Evolutionary conservation across 2,113 vertebrate species (phyloP).

Genomic region (Panthera uncia): DNA sequence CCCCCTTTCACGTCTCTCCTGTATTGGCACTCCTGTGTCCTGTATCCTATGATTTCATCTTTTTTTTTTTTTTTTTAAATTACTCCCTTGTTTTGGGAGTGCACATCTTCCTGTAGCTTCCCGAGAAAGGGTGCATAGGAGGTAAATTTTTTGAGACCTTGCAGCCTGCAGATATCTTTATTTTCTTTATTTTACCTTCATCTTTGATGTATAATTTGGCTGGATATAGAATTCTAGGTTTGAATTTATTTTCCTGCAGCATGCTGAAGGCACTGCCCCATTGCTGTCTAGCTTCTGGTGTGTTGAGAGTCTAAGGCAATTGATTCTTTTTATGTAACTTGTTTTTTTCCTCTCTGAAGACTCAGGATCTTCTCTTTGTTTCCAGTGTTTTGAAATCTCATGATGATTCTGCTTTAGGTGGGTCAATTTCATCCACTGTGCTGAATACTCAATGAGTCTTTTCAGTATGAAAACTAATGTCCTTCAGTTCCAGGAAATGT

Average conservation of each 20-base stretch:
- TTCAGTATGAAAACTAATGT: neutral
- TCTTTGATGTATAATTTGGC: conserved; percentile 12
- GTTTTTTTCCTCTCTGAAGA: conserved; percentile 40
- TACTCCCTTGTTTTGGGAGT: neutral
- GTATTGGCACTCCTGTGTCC: neutral
- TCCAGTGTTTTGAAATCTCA: conserved; percentile 22
- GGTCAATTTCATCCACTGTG: neutral
- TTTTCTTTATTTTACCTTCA: neutral
- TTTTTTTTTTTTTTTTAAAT: neutral
- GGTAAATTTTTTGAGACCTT: conserved; percentile 13
- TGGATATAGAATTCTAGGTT: conserved; percentile 23
- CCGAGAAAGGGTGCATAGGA: conserved; percentile 50
- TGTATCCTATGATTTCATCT: neutral
- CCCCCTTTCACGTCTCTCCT: neutral
- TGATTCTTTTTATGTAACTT: conserved; percentile 8
- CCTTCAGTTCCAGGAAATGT: conserved; percentile 36
- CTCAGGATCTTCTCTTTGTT: conserved; percentile 47
- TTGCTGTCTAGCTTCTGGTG: neutral
- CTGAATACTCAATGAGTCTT: neutral
- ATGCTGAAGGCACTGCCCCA: neutral
- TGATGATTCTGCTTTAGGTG: conserved; percentile 2
- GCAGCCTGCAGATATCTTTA: neutral
- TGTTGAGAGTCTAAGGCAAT: neutral
- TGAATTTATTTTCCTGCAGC: conserved; percentile 47
- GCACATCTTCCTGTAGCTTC: conserved; percentile 16